Conservation (phyloP, 1,140 invertebrate species). For the Conus ventricosus region DNA sequence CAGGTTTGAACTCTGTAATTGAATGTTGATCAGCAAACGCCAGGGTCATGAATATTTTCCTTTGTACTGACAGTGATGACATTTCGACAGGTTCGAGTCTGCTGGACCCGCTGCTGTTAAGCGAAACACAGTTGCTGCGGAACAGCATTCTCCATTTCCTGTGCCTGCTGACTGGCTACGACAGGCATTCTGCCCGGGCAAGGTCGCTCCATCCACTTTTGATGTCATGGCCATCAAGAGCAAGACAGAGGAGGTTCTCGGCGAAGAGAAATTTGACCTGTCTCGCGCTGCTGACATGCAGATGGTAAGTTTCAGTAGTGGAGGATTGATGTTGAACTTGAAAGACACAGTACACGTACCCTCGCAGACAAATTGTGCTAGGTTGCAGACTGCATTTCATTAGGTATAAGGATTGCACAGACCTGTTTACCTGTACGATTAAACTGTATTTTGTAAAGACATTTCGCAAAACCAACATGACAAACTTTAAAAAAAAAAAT, state of each 20-base stretch:
- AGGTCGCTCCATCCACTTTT: slow-evolving; percentile 19
- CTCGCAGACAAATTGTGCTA: too few species aligned
- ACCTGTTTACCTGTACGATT: too few species aligned
- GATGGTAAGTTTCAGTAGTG: slow-evolving; percentile 41
- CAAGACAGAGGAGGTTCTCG: slow-evolving; percentile 47
- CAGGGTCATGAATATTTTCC: too few species aligned
- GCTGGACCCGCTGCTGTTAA: slow-evolving; percentile 32
- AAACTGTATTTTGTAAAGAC: too few species aligned
- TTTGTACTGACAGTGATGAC: too few species aligned
- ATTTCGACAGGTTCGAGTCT: slow-evolving; percentile 29
- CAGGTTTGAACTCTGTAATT: too few species aligned
- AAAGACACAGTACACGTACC: not conserved
- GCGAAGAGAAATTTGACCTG: slow-evolving; percentile 48
- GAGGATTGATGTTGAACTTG: not conserved
- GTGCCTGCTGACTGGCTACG: slow-evolving; percentile 47
- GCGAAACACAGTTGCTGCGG: slow-evolving; percentile 46
- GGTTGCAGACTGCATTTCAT: too few species aligned
- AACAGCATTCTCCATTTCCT: slow-evolving; percentile 37
- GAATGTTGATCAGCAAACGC: too few species aligned
- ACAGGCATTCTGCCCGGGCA: slow-evolving; percentile 33
- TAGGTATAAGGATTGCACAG: too few species aligned
- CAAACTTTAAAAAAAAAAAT: too few species aligned
- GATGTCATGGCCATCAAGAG: slow-evolving; percentile 38
- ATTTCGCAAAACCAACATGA: too few species aligned
- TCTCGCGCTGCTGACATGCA: slow-evolving; percentile 49